These are phyloP conservation scores for Apocrypta bakeri DNA, from an alignment of 1,140 invertebrate genomes.

Conservation along the genomic window DNA sequence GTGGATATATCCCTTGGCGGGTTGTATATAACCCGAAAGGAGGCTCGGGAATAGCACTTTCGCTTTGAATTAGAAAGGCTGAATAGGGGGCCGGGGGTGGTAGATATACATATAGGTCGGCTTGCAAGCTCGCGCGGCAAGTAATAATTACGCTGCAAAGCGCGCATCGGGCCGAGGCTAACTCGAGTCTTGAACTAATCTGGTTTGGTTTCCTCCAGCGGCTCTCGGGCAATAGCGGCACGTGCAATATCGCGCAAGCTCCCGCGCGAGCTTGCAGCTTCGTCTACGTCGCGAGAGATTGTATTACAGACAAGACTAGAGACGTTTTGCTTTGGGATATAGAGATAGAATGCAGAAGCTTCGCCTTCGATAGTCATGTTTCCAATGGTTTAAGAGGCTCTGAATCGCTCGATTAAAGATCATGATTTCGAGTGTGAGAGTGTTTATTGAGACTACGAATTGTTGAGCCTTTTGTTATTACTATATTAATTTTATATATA, in stretches of 20 bases:
- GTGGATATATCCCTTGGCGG: not conserved
- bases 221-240: not conserved
- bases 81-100: conserved; percentile 13
- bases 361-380: too few species aligned
- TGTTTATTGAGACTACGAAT: too few species aligned
- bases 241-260: not conserved
- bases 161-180: conserved; percentile 55
- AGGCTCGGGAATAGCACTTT: not conserved
- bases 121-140: not conserved
- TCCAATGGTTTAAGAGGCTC: too few species aligned
- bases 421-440: too few species aligned
- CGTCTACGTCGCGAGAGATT: not conserved
- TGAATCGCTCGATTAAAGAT: too few species aligned
- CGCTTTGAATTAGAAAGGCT: conserved; percentile 19
- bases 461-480: too few species aligned
- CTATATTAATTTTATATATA: too few species aligned
- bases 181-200: conserved; percentile 58
- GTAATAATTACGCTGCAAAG: conserved; percentile 62
- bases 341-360: too few species aligned
- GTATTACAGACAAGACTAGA: too few species aligned
- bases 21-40: not conserved
- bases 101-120: too few species aligned
- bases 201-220: conserved; percentile 46
- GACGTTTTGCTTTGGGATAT: too few species aligned
- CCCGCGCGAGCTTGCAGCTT: not conserved